These are phyloP conservation scores for Tokudaia tokunoshimensis DNA, from an alignment of 2,797 vertebrate species.

Conservation along the genomic window DNA sequence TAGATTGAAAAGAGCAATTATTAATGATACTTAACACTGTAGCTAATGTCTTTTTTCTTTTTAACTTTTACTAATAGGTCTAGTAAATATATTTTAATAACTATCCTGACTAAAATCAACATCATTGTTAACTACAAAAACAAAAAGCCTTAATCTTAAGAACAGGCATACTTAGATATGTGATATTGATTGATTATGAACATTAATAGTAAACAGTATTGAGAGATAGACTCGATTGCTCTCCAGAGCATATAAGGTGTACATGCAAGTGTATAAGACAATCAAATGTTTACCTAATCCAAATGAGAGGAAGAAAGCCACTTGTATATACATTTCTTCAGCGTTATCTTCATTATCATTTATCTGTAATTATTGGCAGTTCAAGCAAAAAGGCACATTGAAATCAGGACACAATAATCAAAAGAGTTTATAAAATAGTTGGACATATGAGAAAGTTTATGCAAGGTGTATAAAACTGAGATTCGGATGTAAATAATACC, in stretches of 20 bases:
- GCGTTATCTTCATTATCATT: background rate
- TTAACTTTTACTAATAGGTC: background rate
- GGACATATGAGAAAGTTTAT: background rate
- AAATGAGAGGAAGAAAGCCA: background rate
- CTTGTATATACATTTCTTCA: background rate
- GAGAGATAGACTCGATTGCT: background rate
- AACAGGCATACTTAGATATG: background rate
- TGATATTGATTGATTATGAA: background rate
- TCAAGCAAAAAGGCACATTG: background rate
- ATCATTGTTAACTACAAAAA: background rate
- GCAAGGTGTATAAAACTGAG: background rate
- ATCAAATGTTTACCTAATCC: background rate
- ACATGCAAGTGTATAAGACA: background rate
- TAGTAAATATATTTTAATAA: conserved; percentile 59
- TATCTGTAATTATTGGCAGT: background rate
- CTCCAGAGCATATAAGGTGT: background rate
- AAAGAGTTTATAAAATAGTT: background rate
- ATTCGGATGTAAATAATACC: background rate
- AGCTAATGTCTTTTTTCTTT: conserved; percentile 46
- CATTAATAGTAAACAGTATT: conserved; percentile 18
- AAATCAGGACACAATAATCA: background rate
- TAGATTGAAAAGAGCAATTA: conserved; percentile 72
- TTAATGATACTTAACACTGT: conserved; percentile 34
- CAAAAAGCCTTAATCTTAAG: background rate
- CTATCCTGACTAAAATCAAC: conserved; percentile 46